These are phyloP conservation scores for Isotomurus palustris DNA, from an alignment of 2,888 invertebrate genomes.

Conservation along the genomic window DNA sequence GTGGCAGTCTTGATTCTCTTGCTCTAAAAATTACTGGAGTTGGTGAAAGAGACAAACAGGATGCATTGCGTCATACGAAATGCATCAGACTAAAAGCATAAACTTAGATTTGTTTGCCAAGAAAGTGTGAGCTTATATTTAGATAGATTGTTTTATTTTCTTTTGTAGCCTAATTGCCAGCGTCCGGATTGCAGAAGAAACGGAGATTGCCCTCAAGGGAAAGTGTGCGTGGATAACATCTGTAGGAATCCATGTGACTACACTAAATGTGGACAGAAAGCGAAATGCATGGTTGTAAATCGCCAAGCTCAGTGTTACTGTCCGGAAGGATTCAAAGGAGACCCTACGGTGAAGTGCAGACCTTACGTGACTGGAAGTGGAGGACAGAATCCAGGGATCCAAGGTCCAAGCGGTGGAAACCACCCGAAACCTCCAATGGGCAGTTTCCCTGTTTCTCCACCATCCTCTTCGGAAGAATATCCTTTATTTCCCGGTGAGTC, in stretches of 20 bases:
- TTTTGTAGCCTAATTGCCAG: slow-evolving; percentile 25
- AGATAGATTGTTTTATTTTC: not conserved
- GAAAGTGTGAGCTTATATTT: too few relatives aligned
- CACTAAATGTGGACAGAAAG: slow-evolving; percentile 15
- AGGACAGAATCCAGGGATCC: not conserved
- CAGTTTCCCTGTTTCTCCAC: slow-evolving; percentile 1
- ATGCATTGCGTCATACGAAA: not conserved
- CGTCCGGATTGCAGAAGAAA: slow-evolving; percentile 25
- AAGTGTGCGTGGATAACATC: slow-evolving; percentile 22
- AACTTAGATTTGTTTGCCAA: not conserved
- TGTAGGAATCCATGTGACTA: slow-evolving; percentile 24
- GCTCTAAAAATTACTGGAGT: too few relatives aligned
- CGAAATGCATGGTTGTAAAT: slow-evolving; percentile 20
- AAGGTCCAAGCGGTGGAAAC: not conserved
- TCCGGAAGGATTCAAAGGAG: slow-evolving; percentile 21
- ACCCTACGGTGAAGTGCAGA: slow-evolving; percentile 15
- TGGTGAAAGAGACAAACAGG: too few relatives aligned
- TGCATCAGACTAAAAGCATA: not conserved
- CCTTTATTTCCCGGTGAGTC: not conserved
- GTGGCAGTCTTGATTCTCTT: too few relatives aligned
- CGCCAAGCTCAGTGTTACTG: slow-evolving; percentile 26
- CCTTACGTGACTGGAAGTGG: not conserved
- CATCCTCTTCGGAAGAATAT: slow-evolving; percentile 15
- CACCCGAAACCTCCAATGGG: not conserved
- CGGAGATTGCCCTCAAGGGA: slow-evolving; percentile 15